Evolutionary conservation across 2,113 vertebrate species (phyloP).

Genomic region (Hyperoodon ampullatus): DNA sequence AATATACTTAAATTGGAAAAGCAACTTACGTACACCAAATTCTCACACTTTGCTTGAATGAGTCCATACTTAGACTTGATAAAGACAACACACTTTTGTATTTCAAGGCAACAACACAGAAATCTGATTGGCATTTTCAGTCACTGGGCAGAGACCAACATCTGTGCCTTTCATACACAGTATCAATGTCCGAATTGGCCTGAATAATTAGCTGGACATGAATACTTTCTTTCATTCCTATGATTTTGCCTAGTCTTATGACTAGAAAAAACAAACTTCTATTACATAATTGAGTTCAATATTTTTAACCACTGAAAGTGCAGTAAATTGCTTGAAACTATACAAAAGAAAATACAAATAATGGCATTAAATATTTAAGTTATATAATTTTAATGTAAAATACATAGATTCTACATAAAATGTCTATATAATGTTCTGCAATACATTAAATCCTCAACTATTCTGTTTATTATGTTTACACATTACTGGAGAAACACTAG

Average conservation of each 20-base stretch:
- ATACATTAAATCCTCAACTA: not conserved
- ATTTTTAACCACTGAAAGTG: constrained; percentile 65
- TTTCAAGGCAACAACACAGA: constrained; percentile 60
- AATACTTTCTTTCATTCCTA: constrained; percentile 82
- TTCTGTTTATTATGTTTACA: not conserved
- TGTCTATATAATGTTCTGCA: not conserved
- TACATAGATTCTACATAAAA: not conserved
- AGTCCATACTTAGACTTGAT: not conserved
- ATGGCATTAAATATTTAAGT: not conserved
- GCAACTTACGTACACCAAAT: not conserved
- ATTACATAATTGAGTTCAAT: constrained; percentile 77
- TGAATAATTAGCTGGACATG: constrained; percentile 65
- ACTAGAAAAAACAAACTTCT: constrained; percentile 75
- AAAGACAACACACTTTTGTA: constrained; percentile 49
- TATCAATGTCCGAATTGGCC: constrained; percentile 66
- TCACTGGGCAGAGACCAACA: constrained; percentile 46
- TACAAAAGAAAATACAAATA: constrained; percentile 15
- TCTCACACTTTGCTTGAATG: not conserved
- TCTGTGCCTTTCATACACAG: constrained; percentile 60
- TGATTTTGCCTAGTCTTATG: constrained; percentile 79
- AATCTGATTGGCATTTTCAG: constrained; percentile 56
- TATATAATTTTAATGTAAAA: not conserved
- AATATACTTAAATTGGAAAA: constrained; percentile 37
- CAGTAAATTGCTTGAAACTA: constrained; percentile 2
- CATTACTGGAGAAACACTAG: not conserved